phyloP scores from a whole-genome alignment of 1,140 invertebrate genomes.

The Artemia franciscana region DNA sequence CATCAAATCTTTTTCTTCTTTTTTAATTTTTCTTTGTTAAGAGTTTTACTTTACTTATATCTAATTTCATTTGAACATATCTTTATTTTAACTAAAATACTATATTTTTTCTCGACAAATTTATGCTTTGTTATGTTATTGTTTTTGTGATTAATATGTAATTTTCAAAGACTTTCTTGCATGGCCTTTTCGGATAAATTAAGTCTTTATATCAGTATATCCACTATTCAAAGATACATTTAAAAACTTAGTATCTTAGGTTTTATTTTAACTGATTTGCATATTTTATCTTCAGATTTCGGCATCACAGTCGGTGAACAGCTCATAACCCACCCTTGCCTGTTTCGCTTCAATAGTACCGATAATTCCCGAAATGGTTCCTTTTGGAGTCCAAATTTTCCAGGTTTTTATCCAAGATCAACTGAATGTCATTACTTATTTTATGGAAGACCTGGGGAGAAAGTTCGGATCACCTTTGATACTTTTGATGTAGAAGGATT shows the following conservation, averaged over 20 bases:
- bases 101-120: too few relatives aligned
- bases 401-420: constrained; percentile 68
- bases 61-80: too few relatives aligned
- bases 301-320: constrained; percentile 53
- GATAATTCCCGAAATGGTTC: constrained; percentile 42
- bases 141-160: constrained; percentile 7
- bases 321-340: constrained; percentile 44
- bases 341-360: constrained; percentile 38
- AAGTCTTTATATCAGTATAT: too few relatives aligned
- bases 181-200: too few relatives aligned
- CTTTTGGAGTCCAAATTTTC: constrained; percentile 76
- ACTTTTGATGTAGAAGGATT: constrained; percentile 82
- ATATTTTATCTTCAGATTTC: constrained; percentile 20
- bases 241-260: too few relatives aligned
- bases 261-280: too few relatives aligned
- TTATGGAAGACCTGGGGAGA: constrained; percentile 50
- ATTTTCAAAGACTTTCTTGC: constrained; percentile 16
- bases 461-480: constrained; percentile 59
- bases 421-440: constrained; percentile 89
- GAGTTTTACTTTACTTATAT: too few relatives aligned
- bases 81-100: too few relatives aligned
- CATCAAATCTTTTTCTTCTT: too few relatives aligned
- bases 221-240: too few relatives aligned
- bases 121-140: too few relatives aligned
- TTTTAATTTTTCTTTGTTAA: too few relatives aligned